Evolutionary conservation across 2,888 invertebrate genomes (phyloP).

Genomic region (Blomia tropicalis): DNA sequence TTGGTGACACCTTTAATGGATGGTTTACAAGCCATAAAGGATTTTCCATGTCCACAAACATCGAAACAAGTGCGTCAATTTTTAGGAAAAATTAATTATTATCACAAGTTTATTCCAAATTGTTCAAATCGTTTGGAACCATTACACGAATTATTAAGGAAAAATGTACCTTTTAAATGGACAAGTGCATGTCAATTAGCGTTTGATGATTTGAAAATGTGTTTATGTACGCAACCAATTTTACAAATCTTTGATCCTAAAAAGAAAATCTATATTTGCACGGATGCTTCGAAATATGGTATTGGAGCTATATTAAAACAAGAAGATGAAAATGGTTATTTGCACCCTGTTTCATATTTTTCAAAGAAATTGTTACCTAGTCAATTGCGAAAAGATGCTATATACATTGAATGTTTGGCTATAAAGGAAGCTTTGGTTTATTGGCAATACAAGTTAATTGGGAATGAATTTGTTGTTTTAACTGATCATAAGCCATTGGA

Average conservation of each 20-base stretch:
- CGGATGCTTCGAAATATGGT: not conserved
- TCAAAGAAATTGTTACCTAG: not conserved
- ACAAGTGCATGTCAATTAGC: not conserved
- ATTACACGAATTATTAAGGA: not conserved
- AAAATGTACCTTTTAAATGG: not conserved
- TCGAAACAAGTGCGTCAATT: not conserved
- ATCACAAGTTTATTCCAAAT: not conserved
- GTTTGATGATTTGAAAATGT: not conserved
- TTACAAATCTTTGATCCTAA: not conserved
- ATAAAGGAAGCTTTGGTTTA: conserved; percentile 28
- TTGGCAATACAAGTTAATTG: conserved; percentile 23
- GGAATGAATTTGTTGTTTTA: conserved; percentile 7
- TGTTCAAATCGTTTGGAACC: not conserved
- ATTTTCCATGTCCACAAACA: not conserved
- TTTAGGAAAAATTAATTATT: not conserved
- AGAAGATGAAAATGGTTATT: not conserved
- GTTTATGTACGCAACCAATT: not conserved
- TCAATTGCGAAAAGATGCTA: conserved; percentile 29
- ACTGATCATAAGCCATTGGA: conserved; percentile 20
- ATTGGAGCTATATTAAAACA: conserved; percentile 5
- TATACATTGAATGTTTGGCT: conserved; percentile 28
- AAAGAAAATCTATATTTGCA: not conserved
- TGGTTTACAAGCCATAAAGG: not conserved
- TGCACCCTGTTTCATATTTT: not conserved
- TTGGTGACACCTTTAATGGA: not conserved